Conservation (phyloP, 2,797 vertebrate species). For the Leuciscus waleckii region DNA sequence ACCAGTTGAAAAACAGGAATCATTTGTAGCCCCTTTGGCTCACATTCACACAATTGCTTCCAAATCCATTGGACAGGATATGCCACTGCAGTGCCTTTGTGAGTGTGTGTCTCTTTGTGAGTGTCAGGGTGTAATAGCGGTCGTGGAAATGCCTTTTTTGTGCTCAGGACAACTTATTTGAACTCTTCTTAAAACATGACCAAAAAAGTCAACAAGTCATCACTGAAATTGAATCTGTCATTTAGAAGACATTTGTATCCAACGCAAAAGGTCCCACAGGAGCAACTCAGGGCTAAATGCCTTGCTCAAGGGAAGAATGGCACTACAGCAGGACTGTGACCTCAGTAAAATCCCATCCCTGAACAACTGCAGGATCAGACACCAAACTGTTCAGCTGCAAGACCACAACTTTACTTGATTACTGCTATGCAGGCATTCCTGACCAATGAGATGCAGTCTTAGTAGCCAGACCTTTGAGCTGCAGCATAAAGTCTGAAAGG, state of each 20-base stretch:
- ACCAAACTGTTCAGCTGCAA: background rate
- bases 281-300: conserved; percentile 35
- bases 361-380: conserved; percentile 13
- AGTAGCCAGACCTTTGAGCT: background rate
- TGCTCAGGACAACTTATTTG: conserved; percentile 13
- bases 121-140: conserved; percentile 13
- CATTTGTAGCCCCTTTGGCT: background rate
- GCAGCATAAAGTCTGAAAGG: background rate
- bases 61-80: conserved; percentile 11
- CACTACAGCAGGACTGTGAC: conserved; percentile 17
- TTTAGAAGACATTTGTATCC: conserved; percentile 37
- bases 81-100: background rate
- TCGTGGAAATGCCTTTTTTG: background rate
- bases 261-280: conserved; percentile 21
- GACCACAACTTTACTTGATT: background rate
- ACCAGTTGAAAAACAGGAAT: background rate
- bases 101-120: conserved; percentile 39
- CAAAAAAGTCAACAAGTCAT: conserved; percentile 37
- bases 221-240: conserved; percentile 43
- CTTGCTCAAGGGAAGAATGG: conserved; percentile 22
- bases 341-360: conserved; percentile 4
- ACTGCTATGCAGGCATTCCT: background rate
- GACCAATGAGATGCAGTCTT: background rate
- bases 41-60: conserved; percentile 9
- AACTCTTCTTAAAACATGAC: conserved; percentile 8